A percentile compares a stretch with the other conserved stretches of the same genome.
Evolutionary conservation across 2,888 invertebrate genomes (phyloP).

Genomic region (Poecilobothrus nobilitatus): DNA sequence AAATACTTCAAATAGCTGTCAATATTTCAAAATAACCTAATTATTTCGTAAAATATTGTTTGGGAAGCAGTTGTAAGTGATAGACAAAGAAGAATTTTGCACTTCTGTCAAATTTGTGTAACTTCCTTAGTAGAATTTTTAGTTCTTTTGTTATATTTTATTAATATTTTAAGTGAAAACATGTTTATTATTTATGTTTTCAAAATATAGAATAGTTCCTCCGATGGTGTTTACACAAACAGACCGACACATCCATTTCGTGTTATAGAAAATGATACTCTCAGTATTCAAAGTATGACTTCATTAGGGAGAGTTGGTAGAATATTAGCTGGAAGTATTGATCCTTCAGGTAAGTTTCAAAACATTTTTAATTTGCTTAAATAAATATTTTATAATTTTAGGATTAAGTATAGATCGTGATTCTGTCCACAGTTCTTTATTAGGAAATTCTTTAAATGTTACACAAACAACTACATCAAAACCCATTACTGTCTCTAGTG

Average conservation of each 20-base stretch:
- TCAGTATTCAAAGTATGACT: slow-evolving; percentile 81
- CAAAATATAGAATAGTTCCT: slow-evolving; percentile 48
- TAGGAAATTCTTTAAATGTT: slow-evolving; percentile 30
- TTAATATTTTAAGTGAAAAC: no score
- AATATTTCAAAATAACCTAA: no score
- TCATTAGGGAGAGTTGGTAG: slow-evolving; percentile 76
- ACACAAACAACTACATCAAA: slow-evolving; percentile 10
- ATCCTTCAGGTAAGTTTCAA: slow-evolving; percentile 49
- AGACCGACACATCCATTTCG: slow-evolving; percentile 69
- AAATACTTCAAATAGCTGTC: no score
- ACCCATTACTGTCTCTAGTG: neutral
- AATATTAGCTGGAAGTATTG: slow-evolving; percentile 62
- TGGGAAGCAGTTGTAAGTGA: no score
- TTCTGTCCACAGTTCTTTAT: slow-evolving; percentile 32
- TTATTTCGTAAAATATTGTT: no score
- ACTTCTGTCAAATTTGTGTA: no score
- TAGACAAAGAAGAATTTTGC: no score
- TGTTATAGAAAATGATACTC: slow-evolving; percentile 79
- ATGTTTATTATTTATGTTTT: no score
- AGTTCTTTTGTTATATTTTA: no score
- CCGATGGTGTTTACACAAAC: slow-evolving; percentile 66
- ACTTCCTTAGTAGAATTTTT: no score
- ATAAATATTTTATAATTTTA: slow-evolving; percentile 18
- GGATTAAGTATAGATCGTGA: slow-evolving; percentile 42
- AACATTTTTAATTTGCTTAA: neutral